Percentiles rank a stretch among this genome's conserved stretches.
These are phyloP conservation scores for Macrosoma leucophasiata DNA, from an alignment of 2,888 invertebrate genomes.

Conservation along the genomic window DNA sequence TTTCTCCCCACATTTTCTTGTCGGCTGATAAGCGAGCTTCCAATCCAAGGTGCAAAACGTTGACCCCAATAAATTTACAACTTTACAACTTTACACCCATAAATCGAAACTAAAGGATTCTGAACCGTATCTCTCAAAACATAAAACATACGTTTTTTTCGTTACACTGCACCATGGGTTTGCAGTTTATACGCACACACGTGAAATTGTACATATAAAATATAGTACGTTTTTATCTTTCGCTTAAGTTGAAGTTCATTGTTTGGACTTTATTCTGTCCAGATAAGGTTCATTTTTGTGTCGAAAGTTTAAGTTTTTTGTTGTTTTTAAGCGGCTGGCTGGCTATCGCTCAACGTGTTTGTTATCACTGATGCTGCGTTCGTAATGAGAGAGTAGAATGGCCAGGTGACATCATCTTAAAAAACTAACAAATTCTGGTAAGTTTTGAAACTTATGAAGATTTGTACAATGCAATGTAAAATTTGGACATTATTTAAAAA, in stretches of 20 bases:
- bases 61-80: constrained; percentile 52
- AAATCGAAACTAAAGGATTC: too few relatives aligned
- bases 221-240: too few relatives aligned
- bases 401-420: too few relatives aligned
- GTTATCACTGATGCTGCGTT: constrained; percentile 33
- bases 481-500: too few relatives aligned
- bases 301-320: constrained; percentile 9
- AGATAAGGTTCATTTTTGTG: constrained; percentile 19
- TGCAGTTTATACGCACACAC: constrained; percentile 7
- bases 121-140: too few relatives aligned
- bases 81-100: too few relatives aligned
- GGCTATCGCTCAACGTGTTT: constrained; percentile 29
- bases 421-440: too few relatives aligned
- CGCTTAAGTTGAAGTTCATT: background rate
- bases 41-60: constrained; percentile 60
- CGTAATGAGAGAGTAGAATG: constrained; percentile 17
- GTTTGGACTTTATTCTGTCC: constrained; percentile 7
- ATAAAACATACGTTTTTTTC: too few relatives aligned
- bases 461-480: too few relatives aligned
- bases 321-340: constrained; percentile 7
- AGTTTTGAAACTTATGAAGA: too few relatives aligned
- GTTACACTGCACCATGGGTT: too few relatives aligned
- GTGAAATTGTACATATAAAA: background rate
- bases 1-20: constrained; percentile 55
- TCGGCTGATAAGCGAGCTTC: constrained; percentile 54